phyloP scores from a whole-genome alignment of 92 coral and sea anemone genomes.

The Montipora capitata region DNA sequence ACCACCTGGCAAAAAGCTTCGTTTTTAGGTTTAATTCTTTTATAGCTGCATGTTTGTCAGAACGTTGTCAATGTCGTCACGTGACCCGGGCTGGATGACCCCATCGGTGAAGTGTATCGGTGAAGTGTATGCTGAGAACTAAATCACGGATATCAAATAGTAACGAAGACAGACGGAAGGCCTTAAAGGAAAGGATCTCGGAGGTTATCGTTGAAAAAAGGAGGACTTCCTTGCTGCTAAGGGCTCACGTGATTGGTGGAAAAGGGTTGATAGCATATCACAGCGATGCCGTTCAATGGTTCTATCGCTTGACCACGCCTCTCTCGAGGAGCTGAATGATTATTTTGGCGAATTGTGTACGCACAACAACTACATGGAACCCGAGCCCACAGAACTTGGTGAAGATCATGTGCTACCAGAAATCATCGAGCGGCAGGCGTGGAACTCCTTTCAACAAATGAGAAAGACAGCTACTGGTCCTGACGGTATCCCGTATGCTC shows the following conservation, averaged over 20 bases:
- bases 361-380: conserved; percentile 56
- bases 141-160: conserved; percentile 26
- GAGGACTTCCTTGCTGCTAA: conserved; percentile 19
- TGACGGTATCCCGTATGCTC: conserved; percentile 43
- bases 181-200: conserved; percentile 29
- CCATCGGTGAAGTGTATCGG: conserved; percentile 22
- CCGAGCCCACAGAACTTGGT: conserved; percentile 24
- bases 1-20: conserved; percentile 69
- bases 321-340: conserved; percentile 52
- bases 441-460: conserved; percentile 5
- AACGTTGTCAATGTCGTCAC: conserved; percentile 66
- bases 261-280: conserved; percentile 14
- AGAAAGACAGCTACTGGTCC: conserved; percentile 50
- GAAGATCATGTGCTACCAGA: conserved; percentile 3
- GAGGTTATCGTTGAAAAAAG: conserved; percentile 45
- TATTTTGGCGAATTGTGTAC: conserved; percentile 59
- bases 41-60: conserved; percentile 66
- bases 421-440: conserved; percentile 25
- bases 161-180: conserved; percentile 21
- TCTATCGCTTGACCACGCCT: conserved; percentile 28
- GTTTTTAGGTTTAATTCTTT: too few relatives aligned
- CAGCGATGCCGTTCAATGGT: not conserved
- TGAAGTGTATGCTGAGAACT: conserved; percentile 5
- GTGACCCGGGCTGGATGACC: conserved; percentile 71
- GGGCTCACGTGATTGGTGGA: conserved; percentile 35